Percentiles rank a stretch among this genome's conserved stretches.
phyloP scores from a whole-genome alignment of 2,113 vertebrate species.

The Tonatia bakeri region DNA sequence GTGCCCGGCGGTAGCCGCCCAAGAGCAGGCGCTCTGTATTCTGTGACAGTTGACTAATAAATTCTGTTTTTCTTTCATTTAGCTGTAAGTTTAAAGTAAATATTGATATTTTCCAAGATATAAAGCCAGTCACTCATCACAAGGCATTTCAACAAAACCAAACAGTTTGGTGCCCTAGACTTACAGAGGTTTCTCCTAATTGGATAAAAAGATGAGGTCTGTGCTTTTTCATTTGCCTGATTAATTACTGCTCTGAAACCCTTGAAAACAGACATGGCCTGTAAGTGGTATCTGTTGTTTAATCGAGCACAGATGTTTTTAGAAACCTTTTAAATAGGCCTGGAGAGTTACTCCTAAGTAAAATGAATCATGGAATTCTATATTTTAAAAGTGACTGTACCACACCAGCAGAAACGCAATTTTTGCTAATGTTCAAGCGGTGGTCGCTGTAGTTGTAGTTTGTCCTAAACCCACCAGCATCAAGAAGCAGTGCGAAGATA shows the following conservation, averaged over 20 bases:
- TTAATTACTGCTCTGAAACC: conserved; percentile 49
- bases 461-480: neutral
- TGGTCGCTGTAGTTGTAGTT: neutral
- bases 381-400: neutral
- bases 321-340: conserved; percentile 37
- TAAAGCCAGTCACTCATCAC: conserved; percentile 59
- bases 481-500: neutral
- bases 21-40: neutral
- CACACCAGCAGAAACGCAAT: neutral
- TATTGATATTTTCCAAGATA: conserved; percentile 68
- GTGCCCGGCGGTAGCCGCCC: conserved; percentile 22
- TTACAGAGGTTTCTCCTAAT: conserved; percentile 60
- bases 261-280: conserved; percentile 12
- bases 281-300: conserved; percentile 58
- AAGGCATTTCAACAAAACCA: conserved; percentile 53
- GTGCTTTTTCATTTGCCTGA: conserved; percentile 63
- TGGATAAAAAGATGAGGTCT: conserved; percentile 61
- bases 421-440: neutral
- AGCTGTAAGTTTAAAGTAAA: conserved; percentile 66
- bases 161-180: conserved; percentile 52
- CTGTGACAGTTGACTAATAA: conserved; percentile 41
- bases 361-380: conserved; percentile 29
- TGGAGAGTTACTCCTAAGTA: neutral
- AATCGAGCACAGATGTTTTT: conserved; percentile 59
- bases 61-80: conserved; percentile 67